Evolutionary conservation across 2,888 invertebrate genomes (phyloP).

Genomic region (Orthosia cruda): DNA sequence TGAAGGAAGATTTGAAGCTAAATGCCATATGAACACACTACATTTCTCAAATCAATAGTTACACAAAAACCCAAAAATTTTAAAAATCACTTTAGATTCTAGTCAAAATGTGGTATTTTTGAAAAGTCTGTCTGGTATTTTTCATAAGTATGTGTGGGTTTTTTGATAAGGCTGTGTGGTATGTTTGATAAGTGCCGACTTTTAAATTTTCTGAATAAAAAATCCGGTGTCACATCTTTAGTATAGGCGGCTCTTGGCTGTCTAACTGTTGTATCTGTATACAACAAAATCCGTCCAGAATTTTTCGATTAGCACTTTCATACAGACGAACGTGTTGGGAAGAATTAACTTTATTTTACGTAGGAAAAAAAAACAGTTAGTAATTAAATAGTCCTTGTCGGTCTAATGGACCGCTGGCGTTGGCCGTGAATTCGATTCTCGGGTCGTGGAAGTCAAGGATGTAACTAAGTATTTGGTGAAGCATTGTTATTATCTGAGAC

Average conservation of each 20-base stretch:
- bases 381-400: conserved; percentile 65
- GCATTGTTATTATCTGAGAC: conserved; percentile 42
- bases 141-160: no score
- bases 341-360: conserved; percentile 24
- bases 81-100: neutral
- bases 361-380: conserved; percentile 41
- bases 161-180: no score
- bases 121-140: no score
- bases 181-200: no score
- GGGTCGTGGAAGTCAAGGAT: conserved; percentile 69
- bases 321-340: conserved; percentile 11
- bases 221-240: no score
- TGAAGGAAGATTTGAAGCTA: neutral
- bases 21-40: neutral
- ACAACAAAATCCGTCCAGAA: neutral
- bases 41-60: neutral
- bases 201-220: no score
- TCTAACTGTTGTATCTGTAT: no score
- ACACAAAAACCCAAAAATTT: neutral
- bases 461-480: conserved; percentile 33
- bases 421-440: conserved; percentile 68
- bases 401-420: conserved; percentile 62
- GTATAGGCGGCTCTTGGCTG: no score
- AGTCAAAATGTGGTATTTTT: neutral
- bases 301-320: neutral